Conservation (phyloP, 2,797 vertebrate species). For the Schizothorax lantsangensis region DNA sequence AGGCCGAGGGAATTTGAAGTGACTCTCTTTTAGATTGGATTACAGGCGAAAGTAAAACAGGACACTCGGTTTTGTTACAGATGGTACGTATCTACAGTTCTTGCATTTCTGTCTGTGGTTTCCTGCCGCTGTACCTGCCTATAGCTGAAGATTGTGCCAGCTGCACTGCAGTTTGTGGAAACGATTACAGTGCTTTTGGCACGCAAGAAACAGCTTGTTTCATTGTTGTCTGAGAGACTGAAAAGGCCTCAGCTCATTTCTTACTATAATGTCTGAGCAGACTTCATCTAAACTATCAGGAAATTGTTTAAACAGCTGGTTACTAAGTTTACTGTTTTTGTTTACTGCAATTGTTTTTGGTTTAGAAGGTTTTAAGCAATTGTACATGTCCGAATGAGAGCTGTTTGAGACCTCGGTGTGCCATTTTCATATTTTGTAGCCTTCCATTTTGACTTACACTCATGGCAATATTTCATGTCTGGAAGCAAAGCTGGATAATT, state of each 20-base stretch:
- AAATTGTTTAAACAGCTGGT: not conserved
- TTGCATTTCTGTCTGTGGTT: slow-evolving; percentile 55
- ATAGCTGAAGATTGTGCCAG: slow-evolving; percentile 42
- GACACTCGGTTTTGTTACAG: slow-evolving; percentile 62
- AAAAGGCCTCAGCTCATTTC: not conserved
- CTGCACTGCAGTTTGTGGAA: slow-evolving; percentile 44
- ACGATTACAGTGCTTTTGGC: slow-evolving; percentile 40
- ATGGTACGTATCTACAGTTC: slow-evolving; percentile 77
- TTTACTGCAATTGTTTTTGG: not conserved
- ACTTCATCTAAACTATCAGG: not conserved
- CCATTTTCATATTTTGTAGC: not conserved
- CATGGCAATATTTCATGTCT: slow-evolving; percentile 9
- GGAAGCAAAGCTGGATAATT: not conserved
- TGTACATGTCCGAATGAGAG: not conserved
- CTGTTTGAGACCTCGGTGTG: not conserved
- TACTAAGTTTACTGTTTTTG: not conserved
- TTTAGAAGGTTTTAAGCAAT: not conserved
- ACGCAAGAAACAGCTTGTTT: slow-evolving; percentile 2
- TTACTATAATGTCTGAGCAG: not conserved
- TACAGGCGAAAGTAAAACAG: slow-evolving; percentile 47
- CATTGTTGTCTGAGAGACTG: not conserved
- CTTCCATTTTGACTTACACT: not conserved
- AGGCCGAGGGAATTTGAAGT: slow-evolving; percentile 60
- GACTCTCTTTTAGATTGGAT: slow-evolving; percentile 51
- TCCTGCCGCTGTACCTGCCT: slow-evolving; percentile 49